Conservation (phyloP, 2,888 invertebrate genomes). For the Linyphia triangularis region DNA sequence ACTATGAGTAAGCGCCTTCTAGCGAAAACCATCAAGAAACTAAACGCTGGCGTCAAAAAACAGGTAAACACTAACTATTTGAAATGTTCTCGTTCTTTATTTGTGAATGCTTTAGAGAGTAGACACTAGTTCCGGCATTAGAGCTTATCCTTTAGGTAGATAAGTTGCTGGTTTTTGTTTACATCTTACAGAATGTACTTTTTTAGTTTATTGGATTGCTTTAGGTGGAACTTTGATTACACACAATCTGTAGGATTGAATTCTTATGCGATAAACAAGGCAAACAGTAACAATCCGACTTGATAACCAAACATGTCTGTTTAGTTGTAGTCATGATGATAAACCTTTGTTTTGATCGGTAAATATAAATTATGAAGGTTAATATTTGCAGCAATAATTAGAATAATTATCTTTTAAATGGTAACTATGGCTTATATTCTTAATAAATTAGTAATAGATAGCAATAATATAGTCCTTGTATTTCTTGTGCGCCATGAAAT, state of each 20-base stretch:
- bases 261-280: not conserved
- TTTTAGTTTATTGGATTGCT: not conserved
- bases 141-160: not conserved
- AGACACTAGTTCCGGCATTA: not conserved
- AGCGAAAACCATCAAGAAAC: conserved; percentile 75
- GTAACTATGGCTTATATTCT: too few species aligned
- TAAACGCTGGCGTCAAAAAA: conserved; percentile 72
- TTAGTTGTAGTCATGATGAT: too few species aligned
- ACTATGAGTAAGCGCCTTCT: conserved; percentile 74
- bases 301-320: too few species aligned
- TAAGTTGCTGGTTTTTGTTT: not conserved
- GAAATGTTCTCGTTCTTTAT: not conserved
- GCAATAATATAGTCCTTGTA: too few species aligned
- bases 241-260: not conserved
- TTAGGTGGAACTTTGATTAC: too few species aligned
- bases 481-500: too few species aligned
- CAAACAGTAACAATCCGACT: not conserved
- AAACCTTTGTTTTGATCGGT: too few species aligned
- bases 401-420: too few species aligned
- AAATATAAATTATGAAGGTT: too few species aligned
- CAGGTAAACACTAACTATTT: conserved; percentile 43
- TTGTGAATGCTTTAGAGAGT: conserved; percentile 7
- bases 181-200: not conserved
- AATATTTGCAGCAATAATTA: too few species aligned
- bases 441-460: too few species aligned